A percentile compares a stretch with the other conserved stretches of the same genome.
These are phyloP conservation scores for Dinocampus coccinellae DNA, from an alignment of 2,888 invertebrate genomes.

Conservation along the genomic window DNA sequence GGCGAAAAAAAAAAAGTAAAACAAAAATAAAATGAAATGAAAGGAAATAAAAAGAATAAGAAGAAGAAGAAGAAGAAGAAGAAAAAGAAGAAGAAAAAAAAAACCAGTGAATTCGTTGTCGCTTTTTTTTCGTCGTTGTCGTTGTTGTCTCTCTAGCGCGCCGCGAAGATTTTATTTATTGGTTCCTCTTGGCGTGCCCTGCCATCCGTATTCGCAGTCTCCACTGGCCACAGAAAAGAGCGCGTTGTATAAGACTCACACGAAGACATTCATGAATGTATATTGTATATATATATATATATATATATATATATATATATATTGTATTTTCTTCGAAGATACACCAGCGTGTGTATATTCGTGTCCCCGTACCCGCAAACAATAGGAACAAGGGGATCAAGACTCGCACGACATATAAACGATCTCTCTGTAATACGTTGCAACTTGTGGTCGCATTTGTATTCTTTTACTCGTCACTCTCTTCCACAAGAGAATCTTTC, in stretches of 20 bases:
- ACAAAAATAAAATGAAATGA: background rate
- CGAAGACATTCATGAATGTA: slow-evolving; percentile 40
- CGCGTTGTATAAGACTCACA: slow-evolving; percentile 38
- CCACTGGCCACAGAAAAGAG: slow-evolving; percentile 39
- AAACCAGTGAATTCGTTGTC: slow-evolving; percentile 30
- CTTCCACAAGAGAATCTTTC: slow-evolving; percentile 1
- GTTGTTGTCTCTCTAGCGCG: slow-evolving; percentile 43
- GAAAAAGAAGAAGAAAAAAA: slow-evolving; percentile 23
- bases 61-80: slow-evolving; percentile 17
- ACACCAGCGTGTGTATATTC: slow-evolving; percentile 24
- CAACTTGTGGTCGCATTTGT: slow-evolving; percentile 53
- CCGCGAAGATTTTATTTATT: slow-evolving; percentile 61
- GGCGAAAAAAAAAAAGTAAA: background rate
- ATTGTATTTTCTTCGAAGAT: slow-evolving; percentile 23
- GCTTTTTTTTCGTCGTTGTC: slow-evolving; percentile 1
- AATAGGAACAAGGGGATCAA: slow-evolving; percentile 38
- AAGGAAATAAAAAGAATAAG: slow-evolving; percentile 17
- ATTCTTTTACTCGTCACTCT: slow-evolving; percentile 12
- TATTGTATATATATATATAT: slow-evolving; percentile 5
- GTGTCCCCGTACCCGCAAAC: slow-evolving; percentile 26
- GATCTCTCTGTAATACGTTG: slow-evolving; percentile 57
- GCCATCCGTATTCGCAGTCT: slow-evolving; percentile 35
- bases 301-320: slow-evolving; percentile 6
- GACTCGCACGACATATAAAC: slow-evolving; percentile 42
- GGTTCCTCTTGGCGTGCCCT: slow-evolving; percentile 46